These are phyloP conservation scores for Pterostichus madidus DNA, from an alignment of 2,888 invertebrate species.

Conservation along the genomic window DNA sequence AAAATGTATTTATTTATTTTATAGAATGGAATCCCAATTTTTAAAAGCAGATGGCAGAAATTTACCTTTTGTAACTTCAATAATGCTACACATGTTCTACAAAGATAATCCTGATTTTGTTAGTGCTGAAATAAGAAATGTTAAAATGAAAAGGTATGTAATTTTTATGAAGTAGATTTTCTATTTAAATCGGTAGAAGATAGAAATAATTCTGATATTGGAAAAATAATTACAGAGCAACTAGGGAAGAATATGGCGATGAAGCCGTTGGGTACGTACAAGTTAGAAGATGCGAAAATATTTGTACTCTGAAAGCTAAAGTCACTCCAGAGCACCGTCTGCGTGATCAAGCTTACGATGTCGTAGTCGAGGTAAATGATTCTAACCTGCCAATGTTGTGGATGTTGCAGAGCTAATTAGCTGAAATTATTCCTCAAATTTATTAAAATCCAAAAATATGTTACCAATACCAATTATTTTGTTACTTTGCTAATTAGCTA, in stretches of 20 bases:
- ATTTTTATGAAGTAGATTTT: neutral
- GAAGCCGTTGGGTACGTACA: conserved; percentile 66
- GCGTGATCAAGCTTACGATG: conserved; percentile 67
- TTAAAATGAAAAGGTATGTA: neutral
- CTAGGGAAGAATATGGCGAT: neutral
- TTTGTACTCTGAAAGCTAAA: conserved; percentile 67
- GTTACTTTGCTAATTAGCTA: too few relatives aligned
- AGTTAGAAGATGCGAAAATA: conserved; percentile 63
- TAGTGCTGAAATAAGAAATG: neutral
- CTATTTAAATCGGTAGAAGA: conserved; percentile 15
- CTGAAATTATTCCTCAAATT: too few relatives aligned
- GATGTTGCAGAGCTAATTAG: too few relatives aligned
- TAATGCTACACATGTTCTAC: neutral
- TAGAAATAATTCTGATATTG: conserved; percentile 60
- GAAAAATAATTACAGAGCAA: neutral
- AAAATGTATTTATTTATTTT: too few relatives aligned
- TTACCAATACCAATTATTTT: too few relatives aligned
- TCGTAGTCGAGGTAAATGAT: conserved; percentile 66
- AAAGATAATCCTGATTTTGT: neutral
- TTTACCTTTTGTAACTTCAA: neutral
- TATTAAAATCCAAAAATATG: too few relatives aligned
- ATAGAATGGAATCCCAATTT: neutral
- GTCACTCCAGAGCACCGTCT: conserved; percentile 69
- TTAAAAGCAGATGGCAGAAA: neutral
- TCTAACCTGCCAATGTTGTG: conserved; percentile 65